These are phyloP conservation scores for Hermatobates lingyangjiaoensis DNA, from an alignment of 1,140 invertebrate species.

Conservation along the genomic window DNA sequence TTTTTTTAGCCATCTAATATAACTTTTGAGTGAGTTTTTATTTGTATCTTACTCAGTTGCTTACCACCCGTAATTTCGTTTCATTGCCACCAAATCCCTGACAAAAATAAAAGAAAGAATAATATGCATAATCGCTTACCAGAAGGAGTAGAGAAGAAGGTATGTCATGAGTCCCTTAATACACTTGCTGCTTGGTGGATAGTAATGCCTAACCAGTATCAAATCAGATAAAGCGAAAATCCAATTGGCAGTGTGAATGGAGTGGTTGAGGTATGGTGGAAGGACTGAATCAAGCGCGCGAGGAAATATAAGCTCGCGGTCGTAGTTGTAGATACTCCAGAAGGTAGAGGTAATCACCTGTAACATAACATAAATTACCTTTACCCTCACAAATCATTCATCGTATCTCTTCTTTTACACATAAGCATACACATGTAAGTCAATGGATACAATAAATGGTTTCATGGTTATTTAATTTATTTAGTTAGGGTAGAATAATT, in stretches of 20 bases:
- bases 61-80: no score
- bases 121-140: not conserved
- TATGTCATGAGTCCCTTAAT: not conserved
- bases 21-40: no score
- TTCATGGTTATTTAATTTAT: no score
- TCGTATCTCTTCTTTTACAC: no score
- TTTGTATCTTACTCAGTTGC: no score
- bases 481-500: no score
- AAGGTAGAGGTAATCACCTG: slow-evolving; percentile 72
- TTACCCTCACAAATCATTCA: no score
- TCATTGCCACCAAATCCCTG: no score
- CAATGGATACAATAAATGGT: no score
- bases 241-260: slow-evolving; percentile 62
- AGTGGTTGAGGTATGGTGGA: slow-evolving; percentile 72
- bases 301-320: slow-evolving; percentile 72
- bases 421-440: no score
- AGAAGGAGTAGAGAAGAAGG: not conserved
- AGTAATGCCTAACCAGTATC: slow-evolving; percentile 25
- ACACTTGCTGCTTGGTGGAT: not conserved
- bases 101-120: not conserved
- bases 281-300: slow-evolving; percentile 53
- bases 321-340: slow-evolving; percentile 66
- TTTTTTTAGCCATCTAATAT: no score
- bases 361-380: no score
- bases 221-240: slow-evolving; percentile 51